Evolutionary conservation across 2,888 invertebrate genomes (phyloP), one percentile per base, ranked within the genome.

Genomic region (Drosophila crucigera): DNA sequence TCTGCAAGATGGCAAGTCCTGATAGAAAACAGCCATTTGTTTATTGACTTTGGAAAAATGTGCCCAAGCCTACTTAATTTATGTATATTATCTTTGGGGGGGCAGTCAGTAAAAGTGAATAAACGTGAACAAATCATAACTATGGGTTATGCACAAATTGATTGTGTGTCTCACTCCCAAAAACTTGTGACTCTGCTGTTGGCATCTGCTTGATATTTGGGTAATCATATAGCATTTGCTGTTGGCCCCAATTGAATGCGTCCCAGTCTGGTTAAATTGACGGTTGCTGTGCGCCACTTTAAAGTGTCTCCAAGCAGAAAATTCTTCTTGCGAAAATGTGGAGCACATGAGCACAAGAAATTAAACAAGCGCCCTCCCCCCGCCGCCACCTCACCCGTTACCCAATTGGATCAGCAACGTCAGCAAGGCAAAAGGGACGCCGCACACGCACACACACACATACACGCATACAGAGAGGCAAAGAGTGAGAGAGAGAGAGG

Each of bases 291-390:
- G 55, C 58, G 52, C 41, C 58, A 58, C 63, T 73, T 85, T 82
- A 74, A 74, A 76, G 80, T 71, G 65, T 71, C 72, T 76, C 61
- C 83, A 64, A 78, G 74, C 70, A 62, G 73, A 76, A 77, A 76
- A 77, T 81, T 59, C 47, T 25, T 25, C 16, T 16, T 47, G 25
- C 47, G 25, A 14, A 65, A 67, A 82, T 85, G 75, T 83, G 64
- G 76, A 75, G 56, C 78, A 69, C 69, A 73, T 74, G 35, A 35
- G 74, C 67, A 76, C 69, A 75, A 70, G 80, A 76, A 89, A 86
- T 82, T 83, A 85, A 74, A 77, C 75, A 80, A 52, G 39, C 64
- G 2, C 16, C 16, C 22, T 2, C 1, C 14, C 14, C 22, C 22
- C 5, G 11, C 31, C 22, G 22, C 7, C 53, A 1, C n/a, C 11